Evolutionary conservation across 2,888 invertebrate species (phyloP).

Genomic region (Protophormia terraenovae): DNA sequence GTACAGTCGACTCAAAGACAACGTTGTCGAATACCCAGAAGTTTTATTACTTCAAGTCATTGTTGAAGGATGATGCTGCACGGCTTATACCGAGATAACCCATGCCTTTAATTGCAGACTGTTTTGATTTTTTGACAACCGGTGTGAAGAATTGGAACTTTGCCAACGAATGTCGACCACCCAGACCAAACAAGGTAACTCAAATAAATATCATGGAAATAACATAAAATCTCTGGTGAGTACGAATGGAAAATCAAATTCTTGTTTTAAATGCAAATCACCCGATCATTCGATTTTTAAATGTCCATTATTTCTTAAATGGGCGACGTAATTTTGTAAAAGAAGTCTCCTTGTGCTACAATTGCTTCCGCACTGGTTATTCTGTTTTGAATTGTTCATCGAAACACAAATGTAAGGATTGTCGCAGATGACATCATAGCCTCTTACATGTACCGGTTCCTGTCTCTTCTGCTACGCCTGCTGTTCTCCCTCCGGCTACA

Average conservation of each 20-base stretch:
- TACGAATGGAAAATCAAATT: background rate
- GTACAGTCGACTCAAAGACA: slow-evolving; percentile 47
- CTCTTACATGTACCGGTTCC: no score
- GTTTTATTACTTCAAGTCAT: slow-evolving; percentile 59
- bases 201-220: background rate
- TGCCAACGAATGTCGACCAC: background rate
- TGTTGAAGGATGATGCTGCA: slow-evolving; percentile 55
- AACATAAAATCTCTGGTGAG: slow-evolving; percentile 21
- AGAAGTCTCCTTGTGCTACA: background rate
- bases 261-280: slow-evolving; percentile 26
- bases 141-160: slow-evolving; percentile 31
- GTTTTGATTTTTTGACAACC: slow-evolving; percentile 44
- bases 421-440: background rate
- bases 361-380: background rate
- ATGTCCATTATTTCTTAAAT: slow-evolving; percentile 28
- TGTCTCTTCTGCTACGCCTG: no score
- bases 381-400: background rate
- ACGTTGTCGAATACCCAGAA: slow-evolving; percentile 55
- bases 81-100: slow-evolving; percentile 57
- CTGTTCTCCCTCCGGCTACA: no score
- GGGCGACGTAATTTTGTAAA: slow-evolving; percentile 3
- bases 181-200: background rate
- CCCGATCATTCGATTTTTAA: slow-evolving; percentile 25
- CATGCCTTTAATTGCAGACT: slow-evolving; percentile 31
- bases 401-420: background rate